Conservation (phyloP, 2,797 vertebrate genomes). For the Enteromius mattozi region DNA sequence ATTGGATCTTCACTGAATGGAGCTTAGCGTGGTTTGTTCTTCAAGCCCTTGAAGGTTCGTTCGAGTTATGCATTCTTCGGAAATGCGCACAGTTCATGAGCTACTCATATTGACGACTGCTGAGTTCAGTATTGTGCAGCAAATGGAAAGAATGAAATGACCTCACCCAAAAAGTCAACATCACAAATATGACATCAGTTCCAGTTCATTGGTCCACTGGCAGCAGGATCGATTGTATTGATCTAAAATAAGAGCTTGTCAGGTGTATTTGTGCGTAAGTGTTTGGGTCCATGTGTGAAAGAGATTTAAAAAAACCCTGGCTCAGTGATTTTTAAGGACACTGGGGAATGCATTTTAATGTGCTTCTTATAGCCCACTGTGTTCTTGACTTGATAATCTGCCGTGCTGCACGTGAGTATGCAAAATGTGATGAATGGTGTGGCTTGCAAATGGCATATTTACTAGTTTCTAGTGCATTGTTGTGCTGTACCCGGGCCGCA, state of each 20-base stretch:
- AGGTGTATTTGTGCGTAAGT: conserved; percentile 16
- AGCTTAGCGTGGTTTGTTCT: conserved; percentile 18
- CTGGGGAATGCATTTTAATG: conserved; percentile 27
- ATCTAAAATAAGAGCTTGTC: conserved; percentile 46
- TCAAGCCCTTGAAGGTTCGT: conserved; percentile 29
- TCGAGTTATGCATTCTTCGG: background rate
- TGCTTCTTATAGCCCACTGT: conserved; percentile 8
- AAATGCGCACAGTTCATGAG: background rate
- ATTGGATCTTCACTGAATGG: conserved; percentile 31
- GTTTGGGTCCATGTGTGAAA: conserved; percentile 34
- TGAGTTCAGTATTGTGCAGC: background rate
- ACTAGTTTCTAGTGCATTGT: conserved; percentile 41
- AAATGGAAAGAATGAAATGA: conserved; percentile 19
- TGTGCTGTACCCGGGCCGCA: background rate
- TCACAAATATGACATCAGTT: conserved; percentile 53
- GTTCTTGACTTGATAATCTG: conserved; percentile 25
- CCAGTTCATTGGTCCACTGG: conserved; percentile 28
- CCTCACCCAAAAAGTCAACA: conserved; percentile 20
- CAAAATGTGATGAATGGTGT: conserved; percentile 30
- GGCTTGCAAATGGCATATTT: conserved; percentile 34
- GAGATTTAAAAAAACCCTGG: conserved; percentile 16
- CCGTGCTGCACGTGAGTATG: background rate
- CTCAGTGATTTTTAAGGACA: conserved; percentile 36
- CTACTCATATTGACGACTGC: background rate
- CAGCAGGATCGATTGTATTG: conserved; percentile 37